Evolutionary conservation across 2,888 invertebrate species (phyloP).

Genomic region (Dione vanillae): DNA sequence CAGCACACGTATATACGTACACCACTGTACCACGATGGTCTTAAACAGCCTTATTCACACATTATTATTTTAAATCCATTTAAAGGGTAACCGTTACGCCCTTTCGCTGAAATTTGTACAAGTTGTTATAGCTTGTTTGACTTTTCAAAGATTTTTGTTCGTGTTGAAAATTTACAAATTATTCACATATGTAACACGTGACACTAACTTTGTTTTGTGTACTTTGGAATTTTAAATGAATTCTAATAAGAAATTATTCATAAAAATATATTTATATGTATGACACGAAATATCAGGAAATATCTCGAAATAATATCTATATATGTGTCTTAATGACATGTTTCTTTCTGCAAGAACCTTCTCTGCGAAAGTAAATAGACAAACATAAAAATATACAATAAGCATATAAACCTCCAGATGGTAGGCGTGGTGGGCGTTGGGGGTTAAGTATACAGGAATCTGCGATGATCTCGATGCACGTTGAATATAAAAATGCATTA

Average conservation of each 20-base stretch:
- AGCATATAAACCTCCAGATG: too few relatives aligned
- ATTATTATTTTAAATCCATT: slow-evolving; percentile 13
- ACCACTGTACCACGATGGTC: neutral
- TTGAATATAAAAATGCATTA: too few relatives aligned
- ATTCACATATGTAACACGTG: slow-evolving; percentile 16
- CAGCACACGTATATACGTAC: neutral
- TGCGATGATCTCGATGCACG: too few relatives aligned
- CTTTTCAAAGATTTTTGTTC: slow-evolving; percentile 16
- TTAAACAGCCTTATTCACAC: neutral
- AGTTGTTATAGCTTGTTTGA: slow-evolving; percentile 21
- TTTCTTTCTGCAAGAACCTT: too few relatives aligned
- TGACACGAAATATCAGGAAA: too few relatives aligned
- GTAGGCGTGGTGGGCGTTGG: too few relatives aligned
- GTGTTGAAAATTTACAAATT: slow-evolving; percentile 14
- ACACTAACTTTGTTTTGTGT: slow-evolving; percentile 1
- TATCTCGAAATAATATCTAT: too few relatives aligned
- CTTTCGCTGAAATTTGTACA: slow-evolving; percentile 3
- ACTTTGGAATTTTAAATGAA: neutral
- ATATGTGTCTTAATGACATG: neutral
- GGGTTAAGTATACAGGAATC: too few relatives aligned
- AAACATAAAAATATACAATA: too few relatives aligned
- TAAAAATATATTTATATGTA: neutral
- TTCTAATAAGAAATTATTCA: neutral
- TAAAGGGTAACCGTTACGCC: neutral
- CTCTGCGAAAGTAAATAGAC: too few relatives aligned